Evolutionary conservation across 1,140 invertebrate species (phyloP).

Genomic region (Agrilus planipennis): DNA sequence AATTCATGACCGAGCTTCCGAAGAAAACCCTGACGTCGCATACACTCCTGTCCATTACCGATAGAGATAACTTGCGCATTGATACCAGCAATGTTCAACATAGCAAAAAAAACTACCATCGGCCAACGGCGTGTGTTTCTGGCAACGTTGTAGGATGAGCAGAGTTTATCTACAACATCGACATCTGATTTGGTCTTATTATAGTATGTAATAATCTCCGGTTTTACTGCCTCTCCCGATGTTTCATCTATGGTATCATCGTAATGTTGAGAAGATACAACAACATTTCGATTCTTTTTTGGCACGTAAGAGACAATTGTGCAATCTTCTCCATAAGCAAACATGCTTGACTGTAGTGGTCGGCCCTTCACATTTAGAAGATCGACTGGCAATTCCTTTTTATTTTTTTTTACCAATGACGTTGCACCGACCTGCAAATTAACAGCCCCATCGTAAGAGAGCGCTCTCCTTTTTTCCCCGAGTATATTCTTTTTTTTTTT

Average conservation of each 20-base stretch:
- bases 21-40: not conserved
- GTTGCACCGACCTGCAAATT: too few species aligned
- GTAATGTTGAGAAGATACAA: slow-evolving; percentile 21
- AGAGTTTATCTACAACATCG: slow-evolving; percentile 31
- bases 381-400: not conserved
- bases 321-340: not conserved
- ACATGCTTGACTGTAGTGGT: not conserved
- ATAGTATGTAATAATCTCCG: slow-evolving; percentile 29
- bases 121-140: slow-evolving; percentile 30
- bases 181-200: slow-evolving; percentile 33
- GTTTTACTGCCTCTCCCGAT: slow-evolving; percentile 17
- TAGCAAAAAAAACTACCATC: slow-evolving; percentile 25
- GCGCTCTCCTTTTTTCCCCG: too few species aligned
- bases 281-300: not conserved
- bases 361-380: not conserved
- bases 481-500: too few species aligned
- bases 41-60: not conserved
- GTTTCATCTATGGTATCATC: slow-evolving; percentile 17
- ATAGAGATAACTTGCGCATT: slow-evolving; percentile 16
- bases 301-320: not conserved
- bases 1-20: not conserved
- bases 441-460: too few species aligned
- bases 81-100: slow-evolving; percentile 24
- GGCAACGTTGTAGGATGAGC: slow-evolving; percentile 25
- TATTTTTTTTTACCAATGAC: not conserved